These are phyloP conservation scores for Leptinotarsa haldemani DNA, from an alignment of 2,888 invertebrate species.

Conservation along the genomic window DNA sequence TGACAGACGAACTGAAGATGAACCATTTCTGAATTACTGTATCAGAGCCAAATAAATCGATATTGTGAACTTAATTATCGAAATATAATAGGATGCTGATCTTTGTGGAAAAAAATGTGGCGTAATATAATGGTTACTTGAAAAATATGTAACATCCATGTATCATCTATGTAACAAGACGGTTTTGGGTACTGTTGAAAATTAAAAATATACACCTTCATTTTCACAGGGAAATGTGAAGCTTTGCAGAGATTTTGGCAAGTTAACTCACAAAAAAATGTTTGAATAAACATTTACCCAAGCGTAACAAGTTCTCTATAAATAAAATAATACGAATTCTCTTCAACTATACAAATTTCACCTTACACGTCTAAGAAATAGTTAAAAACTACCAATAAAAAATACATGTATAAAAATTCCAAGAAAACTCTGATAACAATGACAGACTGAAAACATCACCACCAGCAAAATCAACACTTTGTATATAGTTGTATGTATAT, in stretches of 20 bases:
- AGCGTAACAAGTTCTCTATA: background rate
- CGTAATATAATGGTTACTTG: background rate
- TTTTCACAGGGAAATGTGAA: too few relatives aligned
- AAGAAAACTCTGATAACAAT: constrained; percentile 35
- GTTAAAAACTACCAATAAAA: constrained; percentile 38
- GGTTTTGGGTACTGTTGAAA: background rate
- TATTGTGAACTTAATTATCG: too few relatives aligned
- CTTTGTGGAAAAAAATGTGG: too few relatives aligned
- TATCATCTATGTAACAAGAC: background rate
- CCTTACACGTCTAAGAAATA: constrained; percentile 35
- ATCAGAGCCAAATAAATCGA: too few relatives aligned
- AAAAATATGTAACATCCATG: background rate
- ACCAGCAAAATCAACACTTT: constrained; percentile 23
- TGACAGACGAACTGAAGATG: too few relatives aligned
- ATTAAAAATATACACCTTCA: background rate
- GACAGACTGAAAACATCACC: constrained; percentile 35
- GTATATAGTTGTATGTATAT: constrained; percentile 16
- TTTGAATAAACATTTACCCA: background rate
- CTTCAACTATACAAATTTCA: constrained; percentile 27
- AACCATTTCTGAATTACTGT: too few relatives aligned
- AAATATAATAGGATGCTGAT: too few relatives aligned
- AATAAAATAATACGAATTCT: background rate
- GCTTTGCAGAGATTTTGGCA: too few relatives aligned
- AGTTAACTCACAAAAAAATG: background rate
- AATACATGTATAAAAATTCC: constrained; percentile 39